Base-by-base conservation (phyloP, 64 coral and sea anemone species). In the Pocillopora damicornis region DNA sequence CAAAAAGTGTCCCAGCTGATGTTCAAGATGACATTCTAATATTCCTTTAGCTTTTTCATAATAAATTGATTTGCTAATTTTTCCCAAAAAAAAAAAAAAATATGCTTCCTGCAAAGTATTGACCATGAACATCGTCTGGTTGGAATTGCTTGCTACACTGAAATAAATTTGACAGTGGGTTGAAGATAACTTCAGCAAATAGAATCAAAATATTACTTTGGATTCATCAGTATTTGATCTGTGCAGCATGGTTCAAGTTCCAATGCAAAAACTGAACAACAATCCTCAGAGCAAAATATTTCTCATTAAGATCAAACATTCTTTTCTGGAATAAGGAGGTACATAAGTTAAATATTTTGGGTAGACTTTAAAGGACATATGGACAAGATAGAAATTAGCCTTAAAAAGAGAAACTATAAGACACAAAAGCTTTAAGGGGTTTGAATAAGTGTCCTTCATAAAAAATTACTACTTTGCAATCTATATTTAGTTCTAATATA, bases 401-500 rank as follows among this genome's bases (percentile, higher is more conserved):
- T 36, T 2, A n/a, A 68, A 51, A 37, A 67, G 63, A 11, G 67
- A n/a, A 68, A 69, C 18, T 3, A 20, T 1, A 63, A 36, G 61
- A 67, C 8, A 68, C 34, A 68, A 67, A 68, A 35, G 15, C 60
- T 51, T 4, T 30, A 82, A 1, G 38, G 22, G 34, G 67, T 11
- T 81, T 63, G 4, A 37, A 37, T 35, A 81, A 13, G 58, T n/a
- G 12, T 11, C 51, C 77, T 60, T 61, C 59, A 58, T 79, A 51
- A 60, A 59, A 79, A 60, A 23, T 60, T 60, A 66, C 67, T 20
- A 66, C 42, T 51, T 83, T 83, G 15, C 35, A 20, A 58, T 56
- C 81, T 51, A 85, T 51, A 85, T 85, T 71, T 56, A 25, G 67
- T 68, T 42, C 65, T 72, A 51, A 51, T 51, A 51, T 58, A 58